Evolutionary conservation across 2,888 invertebrate genomes (phyloP).

Genomic region (Syrphus vitripennis): DNA sequence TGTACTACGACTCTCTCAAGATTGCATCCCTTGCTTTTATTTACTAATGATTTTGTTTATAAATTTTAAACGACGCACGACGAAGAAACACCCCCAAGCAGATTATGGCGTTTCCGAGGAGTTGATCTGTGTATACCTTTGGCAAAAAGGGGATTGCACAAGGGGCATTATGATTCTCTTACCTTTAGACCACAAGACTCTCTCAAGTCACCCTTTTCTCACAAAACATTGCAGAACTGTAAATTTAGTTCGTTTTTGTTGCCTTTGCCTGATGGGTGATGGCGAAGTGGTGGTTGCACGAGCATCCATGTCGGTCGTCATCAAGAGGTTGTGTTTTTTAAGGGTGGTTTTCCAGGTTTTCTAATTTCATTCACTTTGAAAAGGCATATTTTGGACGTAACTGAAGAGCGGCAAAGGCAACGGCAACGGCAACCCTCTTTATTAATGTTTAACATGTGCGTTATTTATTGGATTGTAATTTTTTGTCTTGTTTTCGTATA

Average conservation of each 20-base stretch:
- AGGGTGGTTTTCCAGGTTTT: constrained; percentile 44
- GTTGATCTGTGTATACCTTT: constrained; percentile 23
- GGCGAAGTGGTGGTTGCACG: constrained; percentile 28
- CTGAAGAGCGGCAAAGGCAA: constrained; percentile 18
- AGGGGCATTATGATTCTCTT: constrained; percentile 32
- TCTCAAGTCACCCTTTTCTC: constrained; percentile 29
- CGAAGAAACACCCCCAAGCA: constrained; percentile 53
- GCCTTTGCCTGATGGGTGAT: no score
- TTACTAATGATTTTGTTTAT: constrained; percentile 57
- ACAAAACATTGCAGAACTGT: not conserved
- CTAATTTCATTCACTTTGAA: constrained; percentile 56
- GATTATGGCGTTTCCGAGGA: constrained; percentile 43
- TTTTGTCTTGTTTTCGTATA: constrained; percentile 5
- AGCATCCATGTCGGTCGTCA: constrained; percentile 52
- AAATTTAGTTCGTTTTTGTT: constrained; percentile 22
- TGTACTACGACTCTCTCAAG: constrained; percentile 11
- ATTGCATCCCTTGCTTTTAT: constrained; percentile 14
- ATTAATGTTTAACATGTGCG: constrained; percentile 67
- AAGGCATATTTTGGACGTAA: constrained; percentile 58
- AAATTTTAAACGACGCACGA: constrained; percentile 45
- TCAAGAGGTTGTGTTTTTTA: constrained; percentile 49
- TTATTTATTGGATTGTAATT: constrained; percentile 64
- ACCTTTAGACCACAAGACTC: not conserved
- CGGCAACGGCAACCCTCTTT: constrained; percentile 56
- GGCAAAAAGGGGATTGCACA: constrained; percentile 35